phyloP scores from a whole-genome alignment of 2,888 invertebrate genomes.

The Caenorhabditis sinica region DNA sequence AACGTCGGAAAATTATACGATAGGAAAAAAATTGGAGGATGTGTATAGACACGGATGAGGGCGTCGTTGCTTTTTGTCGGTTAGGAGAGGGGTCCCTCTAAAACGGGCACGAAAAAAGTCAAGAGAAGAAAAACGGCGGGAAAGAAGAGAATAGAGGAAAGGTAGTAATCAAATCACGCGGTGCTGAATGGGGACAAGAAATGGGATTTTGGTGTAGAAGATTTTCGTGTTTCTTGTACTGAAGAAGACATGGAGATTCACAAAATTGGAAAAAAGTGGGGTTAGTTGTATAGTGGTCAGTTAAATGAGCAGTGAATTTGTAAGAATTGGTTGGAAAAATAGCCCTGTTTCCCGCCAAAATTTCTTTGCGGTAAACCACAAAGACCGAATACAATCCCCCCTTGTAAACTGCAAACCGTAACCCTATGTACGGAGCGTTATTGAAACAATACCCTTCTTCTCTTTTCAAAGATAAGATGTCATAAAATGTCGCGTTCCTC shows the following conservation, averaged over 20 bases:
- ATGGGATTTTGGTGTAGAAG: slow-evolving; percentile 25
- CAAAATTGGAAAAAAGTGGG: slow-evolving; percentile 12
- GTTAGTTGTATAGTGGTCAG: too few relatives aligned
- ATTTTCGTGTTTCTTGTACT: neutral
- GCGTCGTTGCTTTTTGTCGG: slow-evolving; percentile 30
- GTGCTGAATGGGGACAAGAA: slow-evolving; percentile 46
- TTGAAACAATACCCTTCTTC: slow-evolving; percentile 8
- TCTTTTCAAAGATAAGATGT: slow-evolving; percentile 39
- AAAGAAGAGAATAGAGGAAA: slow-evolving; percentile 29
- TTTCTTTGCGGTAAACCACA: too few relatives aligned
- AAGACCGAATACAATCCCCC: neutral
- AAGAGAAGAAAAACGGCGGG: neutral
- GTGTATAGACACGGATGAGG: slow-evolving; percentile 40
- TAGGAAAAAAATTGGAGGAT: slow-evolving; percentile 7
- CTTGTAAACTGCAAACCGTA: slow-evolving; percentile 12
- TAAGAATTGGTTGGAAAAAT: too few relatives aligned
- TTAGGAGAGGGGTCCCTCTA: neutral
- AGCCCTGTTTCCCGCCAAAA: slow-evolving; percentile 1
- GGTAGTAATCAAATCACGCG: slow-evolving; percentile 63
- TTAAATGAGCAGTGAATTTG: neutral
- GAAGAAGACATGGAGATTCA: slow-evolving; percentile 6
- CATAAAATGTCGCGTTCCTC: slow-evolving; percentile 36
- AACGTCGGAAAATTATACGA: slow-evolving; percentile 6
- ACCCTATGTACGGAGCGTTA: slow-evolving; percentile 1
- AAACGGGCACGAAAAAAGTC: slow-evolving; percentile 8